A percentile compares a stretch with the other conserved stretches of the same genome.
These are phyloP conservation scores for Malurus elegans DNA, from an alignment of 2,113 vertebrate genomes.

Conservation along the genomic window DNA sequence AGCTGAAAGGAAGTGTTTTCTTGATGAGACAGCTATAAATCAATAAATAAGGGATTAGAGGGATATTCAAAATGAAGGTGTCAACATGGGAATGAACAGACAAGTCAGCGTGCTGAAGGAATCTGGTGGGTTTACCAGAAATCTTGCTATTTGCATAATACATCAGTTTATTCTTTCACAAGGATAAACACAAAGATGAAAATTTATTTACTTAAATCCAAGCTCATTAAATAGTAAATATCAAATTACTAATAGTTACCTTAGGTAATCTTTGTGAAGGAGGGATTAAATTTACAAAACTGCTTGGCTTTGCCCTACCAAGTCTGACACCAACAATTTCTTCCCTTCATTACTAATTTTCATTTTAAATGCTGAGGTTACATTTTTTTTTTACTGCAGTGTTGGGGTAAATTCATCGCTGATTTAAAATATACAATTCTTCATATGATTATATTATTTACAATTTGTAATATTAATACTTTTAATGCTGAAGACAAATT, in stretches of 20 bases:
- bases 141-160: neutral
- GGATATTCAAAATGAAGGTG: neutral
- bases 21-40: neutral
- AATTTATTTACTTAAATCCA: neutral
- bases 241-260: neutral
- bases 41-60: constrained; percentile 4
- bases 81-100: neutral
- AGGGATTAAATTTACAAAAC: neutral
- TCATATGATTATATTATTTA: neutral
- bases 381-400: neutral
- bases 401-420: neutral
- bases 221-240: constrained; percentile 14
- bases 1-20: neutral
- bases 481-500: neutral
- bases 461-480: neutral
- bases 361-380: neutral
- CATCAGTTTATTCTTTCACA: neutral
- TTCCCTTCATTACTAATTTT: neutral
- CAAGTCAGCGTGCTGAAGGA: neutral
- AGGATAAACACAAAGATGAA: neutral
- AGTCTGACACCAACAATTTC: neutral
- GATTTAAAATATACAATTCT: neutral
- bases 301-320: fast-evolving
- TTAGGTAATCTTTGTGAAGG: neutral
- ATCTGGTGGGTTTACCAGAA: neutral